Percentiles rank a stretch among this genome's conserved stretches.
These are phyloP conservation scores for Aphaenogaster rudis DNA, from an alignment of 1,140 invertebrate genomes.

Conservation along the genomic window DNA sequence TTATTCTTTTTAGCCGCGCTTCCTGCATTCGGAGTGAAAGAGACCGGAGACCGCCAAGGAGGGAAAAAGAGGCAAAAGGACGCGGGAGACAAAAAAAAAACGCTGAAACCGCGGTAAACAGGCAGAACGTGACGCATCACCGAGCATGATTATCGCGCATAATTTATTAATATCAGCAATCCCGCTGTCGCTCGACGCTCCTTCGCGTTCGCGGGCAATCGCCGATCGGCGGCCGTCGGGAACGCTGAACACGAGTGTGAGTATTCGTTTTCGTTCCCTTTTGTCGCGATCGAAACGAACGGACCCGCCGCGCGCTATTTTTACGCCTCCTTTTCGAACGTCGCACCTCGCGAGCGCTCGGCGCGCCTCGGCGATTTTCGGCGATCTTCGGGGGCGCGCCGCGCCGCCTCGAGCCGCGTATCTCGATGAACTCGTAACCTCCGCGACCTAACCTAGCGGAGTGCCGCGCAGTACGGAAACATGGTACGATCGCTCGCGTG, in stretches of 20 bases:
- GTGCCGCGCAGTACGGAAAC: constrained; percentile 56
- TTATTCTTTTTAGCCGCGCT: neutral
- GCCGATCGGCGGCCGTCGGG: neutral
- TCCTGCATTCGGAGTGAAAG: neutral
- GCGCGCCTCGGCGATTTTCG: constrained; percentile 16
- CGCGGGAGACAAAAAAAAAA: neutral
- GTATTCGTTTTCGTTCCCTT: neutral
- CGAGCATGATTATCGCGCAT: neutral
- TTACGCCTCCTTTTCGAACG: constrained; percentile 21
- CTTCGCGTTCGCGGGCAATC: neutral
- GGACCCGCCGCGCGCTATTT: constrained; percentile 12
- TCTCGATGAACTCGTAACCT: constrained; percentile 62
- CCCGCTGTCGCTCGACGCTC: neutral
- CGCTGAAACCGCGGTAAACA: neutral
- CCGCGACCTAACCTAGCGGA: constrained; percentile 71
- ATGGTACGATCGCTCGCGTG: constrained; percentile 63
- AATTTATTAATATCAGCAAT: constrained; percentile 4
- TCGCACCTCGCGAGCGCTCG: constrained; percentile 1
- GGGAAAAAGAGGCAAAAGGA: neutral
- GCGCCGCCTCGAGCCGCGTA: constrained; percentile 63
- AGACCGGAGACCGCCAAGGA: neutral
- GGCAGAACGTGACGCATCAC: neutral
- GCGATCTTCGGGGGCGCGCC: constrained; percentile 36
- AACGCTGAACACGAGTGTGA: neutral
- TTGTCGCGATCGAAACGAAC: neutral